A percentile compares a stretch with the other conserved stretches of the same genome.
These are phyloP conservation scores for Coranthus polyacanthus DNA, from an alignment of 2,797 vertebrate genomes.

Conservation along the genomic window DNA sequence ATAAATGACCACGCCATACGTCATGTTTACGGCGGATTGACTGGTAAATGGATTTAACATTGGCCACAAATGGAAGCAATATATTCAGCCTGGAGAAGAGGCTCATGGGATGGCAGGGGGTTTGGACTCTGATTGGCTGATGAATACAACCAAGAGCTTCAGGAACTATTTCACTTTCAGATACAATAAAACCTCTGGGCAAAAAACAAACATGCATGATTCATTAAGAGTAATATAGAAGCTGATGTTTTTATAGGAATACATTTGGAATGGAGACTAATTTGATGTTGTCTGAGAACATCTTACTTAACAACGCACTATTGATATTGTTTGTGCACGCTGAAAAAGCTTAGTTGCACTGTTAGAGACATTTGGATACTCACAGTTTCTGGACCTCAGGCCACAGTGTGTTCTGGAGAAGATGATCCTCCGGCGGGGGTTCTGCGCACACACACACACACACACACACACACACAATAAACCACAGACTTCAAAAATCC, in stretches of 20 bases:
- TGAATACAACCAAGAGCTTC: constrained; percentile 14
- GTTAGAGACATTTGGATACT: constrained; percentile 75
- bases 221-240: constrained; percentile 18
- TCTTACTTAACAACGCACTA: background rate
- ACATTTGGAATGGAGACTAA: background rate
- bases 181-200: constrained; percentile 30
- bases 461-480: constrained; percentile 20
- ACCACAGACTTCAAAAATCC: constrained; percentile 23
- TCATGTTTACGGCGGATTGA: constrained; percentile 71
- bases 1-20: constrained; percentile 43
- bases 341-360: background rate
- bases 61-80: constrained; percentile 64
- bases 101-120: constrained; percentile 42
- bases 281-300: background rate
- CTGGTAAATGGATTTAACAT: constrained; percentile 72
- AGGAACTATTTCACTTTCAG: constrained; percentile 49
- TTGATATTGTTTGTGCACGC: constrained; percentile 1
- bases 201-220: too few relatives aligned
- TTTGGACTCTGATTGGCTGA: constrained; percentile 45
- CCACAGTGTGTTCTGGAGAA: constrained; percentile 98
- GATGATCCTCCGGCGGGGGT: constrained; percentile 95
- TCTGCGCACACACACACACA: constrained; percentile 78
- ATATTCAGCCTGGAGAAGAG: constrained; percentile 56
- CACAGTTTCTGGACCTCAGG: constrained; percentile 98
- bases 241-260: background rate